Evolutionary conservation across 92 coral and sea anemone species (phyloP), one percentile per base, ranked within the genome.

Genomic region (Palythoa heliodiscus): DNA sequence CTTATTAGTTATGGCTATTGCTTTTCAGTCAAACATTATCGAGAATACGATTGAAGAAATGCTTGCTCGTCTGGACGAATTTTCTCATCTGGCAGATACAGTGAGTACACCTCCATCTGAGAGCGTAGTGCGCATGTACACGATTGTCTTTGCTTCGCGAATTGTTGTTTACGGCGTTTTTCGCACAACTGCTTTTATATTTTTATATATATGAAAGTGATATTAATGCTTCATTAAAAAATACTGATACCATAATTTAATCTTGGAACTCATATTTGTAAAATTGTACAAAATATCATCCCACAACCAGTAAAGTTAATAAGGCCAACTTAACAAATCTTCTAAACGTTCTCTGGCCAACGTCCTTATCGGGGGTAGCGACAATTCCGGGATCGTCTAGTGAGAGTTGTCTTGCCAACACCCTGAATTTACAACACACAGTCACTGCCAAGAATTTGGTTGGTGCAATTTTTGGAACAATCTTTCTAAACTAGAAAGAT

Each of bases 361-460:
- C 98, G 98, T 95, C 98, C 98, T 95, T 95, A 95, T 95, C 98
- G 98, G 93, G 98, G 98, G 97, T 87, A 93, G 95, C 91, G 91
- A 88, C 98, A 89, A 85, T 94, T 90, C 98, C 73, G 87, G 91
- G 98, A 95, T 95, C 98, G 71, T 55, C 19, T 66, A 77, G 98
- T 92, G 98, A 95, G 98, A 90, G 85, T 93, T 92, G 98, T 89
- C 90, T 77, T 95, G 98, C 98, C 92, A 89, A 95, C 98, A 95
- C 95, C 90, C 98, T 90, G 40, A 73, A 82, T 76, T 68, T 83
- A 91, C 97, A 90, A 89, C 95, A 87, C 92, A 66, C 19, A 38
- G 93, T 93, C 98, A 95, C 98, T 88, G 91, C 86, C 89, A 87
- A 88, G 87, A 48, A 85, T 82, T 68, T 87, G 89, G 93, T 90